Evolutionary conservation across 1,140 invertebrate species (phyloP), one percentile per base, ranked within the genome.

Genomic region (Macrostomum lignano): DNA sequence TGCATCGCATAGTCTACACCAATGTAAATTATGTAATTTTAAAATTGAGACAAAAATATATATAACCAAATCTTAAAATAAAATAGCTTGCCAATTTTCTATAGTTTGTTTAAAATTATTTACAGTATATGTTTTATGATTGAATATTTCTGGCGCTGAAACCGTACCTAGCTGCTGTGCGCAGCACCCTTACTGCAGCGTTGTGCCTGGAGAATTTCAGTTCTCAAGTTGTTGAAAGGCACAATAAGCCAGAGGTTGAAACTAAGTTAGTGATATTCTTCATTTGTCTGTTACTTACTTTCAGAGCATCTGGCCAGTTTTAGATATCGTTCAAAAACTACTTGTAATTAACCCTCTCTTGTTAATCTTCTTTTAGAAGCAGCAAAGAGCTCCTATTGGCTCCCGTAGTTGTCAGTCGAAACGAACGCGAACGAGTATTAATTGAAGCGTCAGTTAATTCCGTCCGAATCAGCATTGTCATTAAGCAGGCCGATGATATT

Each of bases 191-290:
- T 9, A 78, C 77, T 35, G 88, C 88, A 10, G 82, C 88, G n/a
- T 79, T 98, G 70, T 96, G 91, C 57, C 58, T 98, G 40, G 76
- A 91, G 56, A 86, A 96, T 53, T 98, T 98, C 58, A 79, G 77
- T 21, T 96, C 88, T 1, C 88, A 96, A 65, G 79, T 93, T 22
- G 82, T 98, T 0, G 91, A 98, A 57, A 66, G 86, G 42, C 88
- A 98, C 55, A 96, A 96, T 55, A 98, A 98, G 62, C 91, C 91
- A 22, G 88, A 96, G 64, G 81, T 96, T 19, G 86, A 94, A 69
- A 75, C 91, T 35, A 64, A 64, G 65, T 65, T 21, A 17, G 2
- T 29, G n/a, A 84, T n/a, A n/a, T n/a, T n/a, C n/a, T n/a, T n/a
- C n/a, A n/a, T n/a, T n/a, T n/a, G n/a, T n/a, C n/a, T n/a, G n/a